These are phyloP conservation scores for Lota lota DNA, from an alignment of 2,113 vertebrate species.

Conservation along the genomic window DNA sequence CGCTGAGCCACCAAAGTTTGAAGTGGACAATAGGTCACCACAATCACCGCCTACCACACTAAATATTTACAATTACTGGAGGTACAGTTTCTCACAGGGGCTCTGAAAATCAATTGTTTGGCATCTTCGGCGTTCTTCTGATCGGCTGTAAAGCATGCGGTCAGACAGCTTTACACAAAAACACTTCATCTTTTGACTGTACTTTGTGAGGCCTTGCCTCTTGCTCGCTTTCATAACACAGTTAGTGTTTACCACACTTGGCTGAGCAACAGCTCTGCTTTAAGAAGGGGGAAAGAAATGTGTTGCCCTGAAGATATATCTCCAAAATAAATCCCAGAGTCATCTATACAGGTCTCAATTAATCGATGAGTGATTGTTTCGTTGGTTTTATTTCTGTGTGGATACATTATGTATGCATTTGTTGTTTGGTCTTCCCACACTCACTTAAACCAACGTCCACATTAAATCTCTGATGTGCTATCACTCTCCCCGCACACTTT, in stretches of 20 bases:
- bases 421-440: too few species aligned
- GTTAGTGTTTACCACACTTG: slow-evolving; percentile 65
- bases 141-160: slow-evolving; percentile 30
- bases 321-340: slow-evolving; percentile 33
- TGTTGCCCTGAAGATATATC: slow-evolving; percentile 51
- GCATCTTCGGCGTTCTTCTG: too few species aligned
- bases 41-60: too few species aligned
- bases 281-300: slow-evolving; percentile 50
- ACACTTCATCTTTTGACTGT: slow-evolving; percentile 54
- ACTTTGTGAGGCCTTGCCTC: slow-evolving; percentile 55
- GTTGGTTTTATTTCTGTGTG: too few species aligned
- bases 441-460: too few species aligned
- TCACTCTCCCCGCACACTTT: slow-evolving; percentile 8
- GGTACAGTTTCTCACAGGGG: slow-evolving; percentile 31
- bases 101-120: slow-evolving; percentile 23
- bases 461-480: too few species aligned
- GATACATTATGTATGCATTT: too few species aligned
- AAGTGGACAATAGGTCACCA: too few species aligned
- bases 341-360: neutral
- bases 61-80: neutral
- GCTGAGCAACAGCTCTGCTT: slow-evolving; percentile 63
- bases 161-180: slow-evolving; percentile 54
- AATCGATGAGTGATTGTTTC: too few species aligned
- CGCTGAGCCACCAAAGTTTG: too few species aligned
- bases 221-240: slow-evolving; percentile 55